These are phyloP conservation scores for Phortica okadai DNA, from an alignment of 2,888 invertebrate species.

Conservation along the genomic window DNA sequence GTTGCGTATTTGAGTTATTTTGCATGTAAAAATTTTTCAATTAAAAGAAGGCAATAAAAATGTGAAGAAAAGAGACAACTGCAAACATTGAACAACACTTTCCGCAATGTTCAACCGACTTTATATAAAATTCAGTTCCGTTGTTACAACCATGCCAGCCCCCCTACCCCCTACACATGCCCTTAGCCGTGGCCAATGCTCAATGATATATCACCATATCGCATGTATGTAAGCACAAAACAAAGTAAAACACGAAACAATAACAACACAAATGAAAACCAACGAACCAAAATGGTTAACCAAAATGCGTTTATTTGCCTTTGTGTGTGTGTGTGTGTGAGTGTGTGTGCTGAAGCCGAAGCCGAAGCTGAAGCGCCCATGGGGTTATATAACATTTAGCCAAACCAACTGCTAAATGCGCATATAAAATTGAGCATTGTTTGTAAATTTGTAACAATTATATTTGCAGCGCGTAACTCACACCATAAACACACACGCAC, in stretches of 20 bases:
- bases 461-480: neutral
- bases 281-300: neutral
- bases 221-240: neutral
- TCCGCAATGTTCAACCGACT: neutral
- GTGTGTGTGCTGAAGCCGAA: neutral
- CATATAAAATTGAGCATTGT: constrained; percentile 22
- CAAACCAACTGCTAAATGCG: constrained; percentile 16
- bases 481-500: neutral
- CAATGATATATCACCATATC: neutral
- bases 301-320: neutral
- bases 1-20: too few species aligned
- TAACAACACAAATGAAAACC: neutral
- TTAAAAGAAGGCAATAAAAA: too few species aligned
- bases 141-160: neutral
- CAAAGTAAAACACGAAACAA: neutral
- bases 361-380: neutral
- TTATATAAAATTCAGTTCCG: constrained; percentile 16
- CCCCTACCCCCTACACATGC: neutral
- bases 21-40: too few species aligned
- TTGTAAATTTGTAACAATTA: constrained; percentile 20
- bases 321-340: neutral
- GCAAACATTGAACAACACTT: neutral
- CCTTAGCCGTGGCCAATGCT: neutral
- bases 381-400: neutral
- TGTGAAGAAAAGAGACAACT: neutral